A percentile compares a stretch with the other conserved stretches of the same genome.
phyloP scores from a whole-genome alignment of 2,888 invertebrate genomes.

The Baronia brevicornis region DNA sequence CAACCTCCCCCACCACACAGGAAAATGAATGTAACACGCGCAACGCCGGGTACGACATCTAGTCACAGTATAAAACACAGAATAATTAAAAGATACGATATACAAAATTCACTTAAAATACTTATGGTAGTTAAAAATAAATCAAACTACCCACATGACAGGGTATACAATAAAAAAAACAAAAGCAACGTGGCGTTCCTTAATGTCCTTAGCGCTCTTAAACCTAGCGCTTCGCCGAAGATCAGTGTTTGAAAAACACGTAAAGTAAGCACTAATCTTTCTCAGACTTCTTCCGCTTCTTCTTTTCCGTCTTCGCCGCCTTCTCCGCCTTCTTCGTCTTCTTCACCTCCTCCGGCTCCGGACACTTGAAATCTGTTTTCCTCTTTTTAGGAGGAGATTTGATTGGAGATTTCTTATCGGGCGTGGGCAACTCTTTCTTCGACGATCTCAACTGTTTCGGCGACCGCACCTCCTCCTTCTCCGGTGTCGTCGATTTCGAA shows the following conservation, averaged over 20 bases:
- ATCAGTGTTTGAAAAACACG: conserved; percentile 48
- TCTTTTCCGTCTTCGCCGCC: conserved; percentile 34
- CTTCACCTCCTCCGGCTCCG: conserved; percentile 39
- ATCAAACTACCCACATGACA: conserved; percentile 12
- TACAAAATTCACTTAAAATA: no score
- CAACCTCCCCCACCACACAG: no score
- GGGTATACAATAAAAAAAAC: background rate
- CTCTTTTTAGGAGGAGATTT: conserved; percentile 55
- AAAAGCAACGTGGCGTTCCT: conserved; percentile 1
- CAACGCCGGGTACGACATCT: no score
- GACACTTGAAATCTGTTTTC: conserved; percentile 38
- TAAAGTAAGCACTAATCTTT: conserved; percentile 67
- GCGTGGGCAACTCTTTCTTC: conserved; percentile 40
- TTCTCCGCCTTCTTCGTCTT: conserved; percentile 31
- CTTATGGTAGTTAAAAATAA: no score
- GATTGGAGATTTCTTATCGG: conserved; percentile 40
- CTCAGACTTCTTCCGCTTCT: conserved; percentile 52
- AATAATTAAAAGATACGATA: no score
- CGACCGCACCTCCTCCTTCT: conserved; percentile 37
- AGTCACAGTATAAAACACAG: no score
- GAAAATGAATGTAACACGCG: no score
- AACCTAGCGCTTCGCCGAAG: conserved; percentile 18
- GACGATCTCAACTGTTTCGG: conserved; percentile 55
- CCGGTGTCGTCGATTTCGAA: conserved; percentile 29
- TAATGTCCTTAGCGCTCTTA: conserved; percentile 21